phyloP scores from a whole-genome alignment of 2,888 invertebrate genomes.

The Luffia ferchaultella region DNA sequence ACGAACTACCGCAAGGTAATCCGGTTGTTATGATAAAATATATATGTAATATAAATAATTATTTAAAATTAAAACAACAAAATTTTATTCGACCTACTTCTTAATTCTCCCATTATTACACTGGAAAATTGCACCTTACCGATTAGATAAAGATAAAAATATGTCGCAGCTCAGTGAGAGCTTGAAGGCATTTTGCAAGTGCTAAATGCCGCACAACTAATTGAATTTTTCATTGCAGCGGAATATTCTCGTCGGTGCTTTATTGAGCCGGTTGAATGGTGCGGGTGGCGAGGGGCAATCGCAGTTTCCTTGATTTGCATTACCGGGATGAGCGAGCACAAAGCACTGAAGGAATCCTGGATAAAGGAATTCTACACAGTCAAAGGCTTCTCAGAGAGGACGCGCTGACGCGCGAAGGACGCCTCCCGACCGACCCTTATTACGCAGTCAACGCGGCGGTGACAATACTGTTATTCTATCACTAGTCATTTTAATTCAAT shows the following conservation, averaged over 20 bases:
- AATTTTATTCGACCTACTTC: too few species aligned
- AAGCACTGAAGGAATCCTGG: conserved; percentile 26
- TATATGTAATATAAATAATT: too few species aligned
- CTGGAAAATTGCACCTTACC: too few species aligned
- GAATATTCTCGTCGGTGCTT: conserved; percentile 29
- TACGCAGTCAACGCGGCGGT: background rate
- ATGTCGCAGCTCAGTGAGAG: background rate
- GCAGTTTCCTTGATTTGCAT: conserved; percentile 39
- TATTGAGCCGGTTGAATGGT: conserved; percentile 42
- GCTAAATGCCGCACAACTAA: conserved; percentile 24
- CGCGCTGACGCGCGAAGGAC: background rate
- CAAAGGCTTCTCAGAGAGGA: conserved; percentile 18
- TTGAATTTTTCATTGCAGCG: conserved; percentile 46
- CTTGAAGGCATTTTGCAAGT: background rate
- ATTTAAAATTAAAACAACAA: too few species aligned
- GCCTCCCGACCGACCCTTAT: too few species aligned
- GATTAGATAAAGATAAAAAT: background rate
- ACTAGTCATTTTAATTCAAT: background rate
- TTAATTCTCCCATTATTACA: too few species aligned
- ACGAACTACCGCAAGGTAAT: too few species aligned
- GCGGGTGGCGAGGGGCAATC: conserved; percentile 33
- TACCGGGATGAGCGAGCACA: conserved; percentile 28
- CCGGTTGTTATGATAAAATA: too few species aligned
- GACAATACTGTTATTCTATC: background rate
- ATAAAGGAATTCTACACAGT: conserved; percentile 26